A percentile compares a stretch with the other conserved stretches of the same genome.
phyloP scores from a whole-genome alignment of 2,113 vertebrate species.

The Diphyllodes magnificus region DNA sequence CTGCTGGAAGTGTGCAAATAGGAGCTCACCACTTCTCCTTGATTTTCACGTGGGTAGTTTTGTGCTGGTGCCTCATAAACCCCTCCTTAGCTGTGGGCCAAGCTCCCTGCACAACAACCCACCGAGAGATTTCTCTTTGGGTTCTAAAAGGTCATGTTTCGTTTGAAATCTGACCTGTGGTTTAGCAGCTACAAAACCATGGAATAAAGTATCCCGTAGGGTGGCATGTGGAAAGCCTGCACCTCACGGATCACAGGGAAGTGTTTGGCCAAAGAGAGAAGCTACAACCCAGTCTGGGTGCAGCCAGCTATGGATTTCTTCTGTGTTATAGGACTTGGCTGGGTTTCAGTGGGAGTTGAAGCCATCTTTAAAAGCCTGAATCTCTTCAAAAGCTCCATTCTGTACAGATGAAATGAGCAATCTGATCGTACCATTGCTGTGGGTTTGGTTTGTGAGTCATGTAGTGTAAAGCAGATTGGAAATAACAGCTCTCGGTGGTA shows the following conservation, averaged over 20 bases:
- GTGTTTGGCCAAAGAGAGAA: neutral
- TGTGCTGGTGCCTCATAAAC: neutral
- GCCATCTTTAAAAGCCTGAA: neutral
- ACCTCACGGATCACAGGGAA: neutral
- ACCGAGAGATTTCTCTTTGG: neutral
- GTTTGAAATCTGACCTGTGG: neutral
- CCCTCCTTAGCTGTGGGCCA: neutral
- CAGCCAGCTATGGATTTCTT: neutral
- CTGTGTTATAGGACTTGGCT: neutral
- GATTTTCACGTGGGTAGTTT: neutral
- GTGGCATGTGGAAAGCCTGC: neutral
- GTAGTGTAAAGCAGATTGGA: neutral
- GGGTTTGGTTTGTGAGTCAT: neutral
- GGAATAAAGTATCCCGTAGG: fast-evolving
- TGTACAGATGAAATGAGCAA: neutral
- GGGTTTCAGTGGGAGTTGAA: conserved; percentile 6
- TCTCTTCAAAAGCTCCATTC: neutral
- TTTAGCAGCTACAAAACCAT: neutral
- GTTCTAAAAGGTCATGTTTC: neutral
- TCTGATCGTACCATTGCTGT: neutral
- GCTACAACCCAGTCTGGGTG: neutral
- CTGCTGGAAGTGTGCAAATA: neutral
- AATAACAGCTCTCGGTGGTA: neutral
- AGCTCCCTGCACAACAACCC: fast-evolving
- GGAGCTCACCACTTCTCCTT: neutral